Conservation (phyloP, 2,113 vertebrate species). For the Rhinichthys klamathensis region DNA sequence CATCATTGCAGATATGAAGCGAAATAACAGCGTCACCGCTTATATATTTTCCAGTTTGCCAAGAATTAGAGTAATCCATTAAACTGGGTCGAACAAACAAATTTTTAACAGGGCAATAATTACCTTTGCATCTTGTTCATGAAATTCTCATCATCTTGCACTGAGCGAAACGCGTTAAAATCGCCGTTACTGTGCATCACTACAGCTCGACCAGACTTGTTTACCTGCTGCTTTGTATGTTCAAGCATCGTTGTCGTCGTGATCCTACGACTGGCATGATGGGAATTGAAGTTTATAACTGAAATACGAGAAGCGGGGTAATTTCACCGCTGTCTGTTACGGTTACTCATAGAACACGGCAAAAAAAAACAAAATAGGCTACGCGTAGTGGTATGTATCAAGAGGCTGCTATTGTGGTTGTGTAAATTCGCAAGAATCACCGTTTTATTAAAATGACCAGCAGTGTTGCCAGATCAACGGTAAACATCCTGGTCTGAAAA, state of each 20-base stretch:
- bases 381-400: too few species aligned
- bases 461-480: background rate
- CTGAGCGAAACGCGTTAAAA: background rate
- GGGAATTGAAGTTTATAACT: conserved; percentile 52
- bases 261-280: conserved; percentile 22
- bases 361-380: background rate
- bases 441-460: background rate
- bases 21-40: conserved; percentile 6
- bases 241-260: background rate
- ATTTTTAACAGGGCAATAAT: background rate
- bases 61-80: background rate
- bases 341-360: background rate
- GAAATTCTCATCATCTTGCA: background rate
- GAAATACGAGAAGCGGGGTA: background rate
- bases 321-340: background rate
- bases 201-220: conserved; percentile 69
- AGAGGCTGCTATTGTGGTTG: too few species aligned
- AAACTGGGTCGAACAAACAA: background rate
- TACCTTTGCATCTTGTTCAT: background rate
- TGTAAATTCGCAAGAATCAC: background rate
- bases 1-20: conserved; percentile 20
- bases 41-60: background rate
- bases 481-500: background rate
- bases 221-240: conserved; percentile 70
- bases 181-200: background rate